Percentiles rank a stretch among this genome's conserved stretches.
Evolutionary conservation across 2,797 vertebrate species (phyloP).

Genomic region (Fistularia commersonii): DNA sequence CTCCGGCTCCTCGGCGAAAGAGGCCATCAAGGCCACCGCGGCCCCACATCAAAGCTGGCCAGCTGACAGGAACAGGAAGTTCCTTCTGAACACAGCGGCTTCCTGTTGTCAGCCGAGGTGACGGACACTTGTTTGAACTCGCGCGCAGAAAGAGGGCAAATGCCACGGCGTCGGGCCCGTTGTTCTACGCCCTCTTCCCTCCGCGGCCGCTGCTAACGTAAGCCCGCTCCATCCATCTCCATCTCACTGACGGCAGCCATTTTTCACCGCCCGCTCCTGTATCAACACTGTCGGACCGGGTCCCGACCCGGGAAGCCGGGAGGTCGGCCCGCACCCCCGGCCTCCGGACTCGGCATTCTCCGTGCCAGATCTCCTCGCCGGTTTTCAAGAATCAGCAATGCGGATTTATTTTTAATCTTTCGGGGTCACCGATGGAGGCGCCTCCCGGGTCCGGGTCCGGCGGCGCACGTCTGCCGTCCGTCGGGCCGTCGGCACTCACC

Average conservation of each 20-base stretch:
- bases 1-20: slow-evolving; percentile 44
- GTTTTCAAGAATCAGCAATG: slow-evolving; percentile 47
- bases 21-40: slow-evolving; percentile 68
- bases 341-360: slow-evolving; percentile 23
- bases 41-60: slow-evolving; percentile 72
- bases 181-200: slow-evolving; percentile 57
- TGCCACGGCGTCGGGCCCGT: slow-evolving; percentile 57
- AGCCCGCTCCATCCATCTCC: slow-evolving; percentile 66
- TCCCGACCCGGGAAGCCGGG: slow-evolving; percentile 54
- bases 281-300: slow-evolving; percentile 67
- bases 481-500: no score
- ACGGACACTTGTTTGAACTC: slow-evolving; percentile 78
- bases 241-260: slow-evolving; percentile 64
- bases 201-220: slow-evolving; percentile 57
- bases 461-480: no score
- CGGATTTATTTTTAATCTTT: slow-evolving; percentile 12
- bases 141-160: slow-evolving; percentile 57
- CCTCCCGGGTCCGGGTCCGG: no score
- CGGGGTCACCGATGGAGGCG: slow-evolving; percentile 1
- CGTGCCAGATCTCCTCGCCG: slow-evolving; percentile 11
- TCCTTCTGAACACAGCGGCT: slow-evolving; percentile 72
- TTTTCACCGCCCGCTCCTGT: slow-evolving; percentile 56
- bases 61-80: slow-evolving; percentile 79
- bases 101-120: slow-evolving; percentile 81
- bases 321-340: slow-evolving; percentile 51